Evolutionary conservation across 2,113 vertebrate genomes (phyloP).

Genomic region (Oenanthe melanoleuca): DNA sequence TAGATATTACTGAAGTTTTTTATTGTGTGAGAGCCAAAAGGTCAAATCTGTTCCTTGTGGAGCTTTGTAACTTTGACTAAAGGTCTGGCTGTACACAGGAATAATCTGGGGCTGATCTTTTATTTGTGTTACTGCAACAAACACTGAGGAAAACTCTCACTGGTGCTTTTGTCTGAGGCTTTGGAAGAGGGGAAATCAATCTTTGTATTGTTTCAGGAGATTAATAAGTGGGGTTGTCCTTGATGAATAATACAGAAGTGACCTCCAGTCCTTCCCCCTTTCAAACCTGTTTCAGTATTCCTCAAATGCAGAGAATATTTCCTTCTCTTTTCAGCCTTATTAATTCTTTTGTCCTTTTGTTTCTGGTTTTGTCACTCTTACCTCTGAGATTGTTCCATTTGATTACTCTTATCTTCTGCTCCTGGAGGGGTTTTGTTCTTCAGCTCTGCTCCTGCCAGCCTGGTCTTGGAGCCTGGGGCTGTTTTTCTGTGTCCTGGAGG

Average conservation of each 20-base stretch:
- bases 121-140: background rate
- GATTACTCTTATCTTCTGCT: background rate
- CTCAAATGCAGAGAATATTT: background rate
- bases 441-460: background rate
- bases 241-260: background rate
- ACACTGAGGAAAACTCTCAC: background rate
- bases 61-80: background rate
- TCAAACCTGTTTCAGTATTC: background rate
- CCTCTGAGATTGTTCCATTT: background rate
- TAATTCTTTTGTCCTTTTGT: background rate
- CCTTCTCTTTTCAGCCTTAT: background rate
- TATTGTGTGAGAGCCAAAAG: background rate
- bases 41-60: background rate
- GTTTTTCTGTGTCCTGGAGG: background rate
- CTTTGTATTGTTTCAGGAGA: background rate
- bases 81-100: background rate
- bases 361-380: background rate
- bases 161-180: background rate
- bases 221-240: background rate
- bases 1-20: background rate
- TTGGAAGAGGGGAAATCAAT: slow-evolving; percentile 9
- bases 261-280: background rate
- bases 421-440: background rate
- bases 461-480: background rate
- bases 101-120: background rate